Evolutionary conservation across 2,113 vertebrate genomes (phyloP).

Genomic region (Paramormyrops kingsleyae): DNA sequence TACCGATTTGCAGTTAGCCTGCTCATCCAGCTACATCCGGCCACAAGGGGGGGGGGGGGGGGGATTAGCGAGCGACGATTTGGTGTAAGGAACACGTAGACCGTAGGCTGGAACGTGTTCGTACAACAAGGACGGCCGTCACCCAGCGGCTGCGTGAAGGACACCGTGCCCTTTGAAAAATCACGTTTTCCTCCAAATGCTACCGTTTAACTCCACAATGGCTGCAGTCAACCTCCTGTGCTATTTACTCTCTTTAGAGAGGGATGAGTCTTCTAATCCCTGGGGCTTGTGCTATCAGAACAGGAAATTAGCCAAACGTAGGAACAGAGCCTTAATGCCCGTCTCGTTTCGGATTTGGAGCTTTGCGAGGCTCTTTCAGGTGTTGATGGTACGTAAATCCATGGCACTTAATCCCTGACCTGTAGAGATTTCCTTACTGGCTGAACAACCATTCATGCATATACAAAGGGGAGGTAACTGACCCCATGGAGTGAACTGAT

Average conservation of each 20-base stretch:
- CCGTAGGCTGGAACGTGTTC: constrained; percentile 10
- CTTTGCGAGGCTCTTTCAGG: constrained; percentile 32
- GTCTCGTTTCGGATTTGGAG: neutral
- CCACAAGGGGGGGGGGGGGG: constrained; percentile 22
- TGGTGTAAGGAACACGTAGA: constrained; percentile 37
- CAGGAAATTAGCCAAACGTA: constrained; percentile 34
- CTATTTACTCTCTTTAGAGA: constrained; percentile 1
- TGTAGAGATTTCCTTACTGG: neutral
- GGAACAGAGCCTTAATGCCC: neutral
- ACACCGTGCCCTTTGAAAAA: constrained; percentile 22
- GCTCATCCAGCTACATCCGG: constrained; percentile 39
- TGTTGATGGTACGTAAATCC: constrained; percentile 38
- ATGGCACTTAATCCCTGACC: constrained; percentile 31
- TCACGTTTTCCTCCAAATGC: constrained; percentile 39
- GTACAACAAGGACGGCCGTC: constrained; percentile 25
- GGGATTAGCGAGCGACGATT: constrained; percentile 41
- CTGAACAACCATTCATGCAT: constrained; percentile 3
- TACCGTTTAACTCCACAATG: constrained; percentile 1
- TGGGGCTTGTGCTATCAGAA: constrained; percentile 33
- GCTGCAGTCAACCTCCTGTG: constrained; percentile 5
- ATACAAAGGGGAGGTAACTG: constrained; percentile 1
- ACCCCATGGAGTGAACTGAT: constrained; percentile 13
- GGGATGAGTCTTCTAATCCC: constrained; percentile 32
- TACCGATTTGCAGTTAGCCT: constrained; percentile 28
- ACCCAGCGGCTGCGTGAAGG: neutral